These are phyloP conservation scores for Leptocoma aspasia DNA, from an alignment of 2,113 vertebrate species.

Conservation along the genomic window DNA sequence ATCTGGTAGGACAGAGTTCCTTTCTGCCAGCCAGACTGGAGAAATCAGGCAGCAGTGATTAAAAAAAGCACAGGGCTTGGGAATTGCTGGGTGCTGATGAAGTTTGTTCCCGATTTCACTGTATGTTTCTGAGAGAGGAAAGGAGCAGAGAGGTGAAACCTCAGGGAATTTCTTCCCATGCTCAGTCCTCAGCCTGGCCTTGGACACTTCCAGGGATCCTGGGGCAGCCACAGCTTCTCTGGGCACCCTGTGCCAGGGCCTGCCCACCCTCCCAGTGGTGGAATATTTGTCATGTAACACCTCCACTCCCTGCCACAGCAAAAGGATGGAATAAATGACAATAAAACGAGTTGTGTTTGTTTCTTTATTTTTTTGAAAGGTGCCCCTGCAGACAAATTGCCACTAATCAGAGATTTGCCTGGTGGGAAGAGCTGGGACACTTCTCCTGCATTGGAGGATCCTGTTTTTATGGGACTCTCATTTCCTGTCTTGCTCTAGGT, in stretches of 20 bases:
- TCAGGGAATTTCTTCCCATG: not conserved
- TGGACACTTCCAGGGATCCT: not conserved
- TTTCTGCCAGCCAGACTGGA: not conserved
- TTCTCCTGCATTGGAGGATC: not conserved
- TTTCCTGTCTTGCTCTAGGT: slow-evolving; percentile 70
- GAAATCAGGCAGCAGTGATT: not conserved
- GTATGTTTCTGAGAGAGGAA: not conserved
- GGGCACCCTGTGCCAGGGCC: not conserved
- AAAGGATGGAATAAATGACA: not conserved
- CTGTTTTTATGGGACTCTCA: not conserved
- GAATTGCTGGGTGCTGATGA: not conserved
- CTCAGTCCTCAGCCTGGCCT: not conserved
- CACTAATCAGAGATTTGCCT: not conserved
- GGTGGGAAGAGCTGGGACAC: not conserved
- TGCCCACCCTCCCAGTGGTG: rapidly evolving
- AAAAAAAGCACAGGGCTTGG: not conserved
- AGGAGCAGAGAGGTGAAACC: not conserved
- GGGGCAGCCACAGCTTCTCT: not conserved
- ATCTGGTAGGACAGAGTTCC: not conserved
- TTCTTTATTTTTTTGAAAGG: not conserved
- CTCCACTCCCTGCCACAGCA: not conserved
- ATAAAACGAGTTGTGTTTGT: not conserved
- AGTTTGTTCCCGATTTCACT: not conserved
- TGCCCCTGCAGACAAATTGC: not conserved
- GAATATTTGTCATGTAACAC: not conserved